A percentile compares a stretch with the other conserved stretches of the same genome.
Evolutionary conservation across 2,888 invertebrate species (phyloP).

Genomic region (Nasonovia ribisnigri): DNA sequence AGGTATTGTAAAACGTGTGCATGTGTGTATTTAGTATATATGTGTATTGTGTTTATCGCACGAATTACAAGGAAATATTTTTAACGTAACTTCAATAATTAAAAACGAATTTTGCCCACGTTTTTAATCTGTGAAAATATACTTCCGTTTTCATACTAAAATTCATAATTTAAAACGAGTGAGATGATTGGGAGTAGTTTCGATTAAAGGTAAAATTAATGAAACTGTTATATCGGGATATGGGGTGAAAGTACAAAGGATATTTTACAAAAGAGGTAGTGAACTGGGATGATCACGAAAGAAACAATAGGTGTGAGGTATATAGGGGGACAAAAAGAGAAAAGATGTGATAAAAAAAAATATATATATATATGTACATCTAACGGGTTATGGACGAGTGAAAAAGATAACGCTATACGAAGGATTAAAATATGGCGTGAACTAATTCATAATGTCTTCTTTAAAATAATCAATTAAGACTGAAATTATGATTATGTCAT

Average conservation of each 20-base stretch:
- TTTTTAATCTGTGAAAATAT: background rate
- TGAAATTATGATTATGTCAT: slow-evolving; percentile 39
- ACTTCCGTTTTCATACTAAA: background rate
- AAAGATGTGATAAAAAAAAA: slow-evolving; percentile 31
- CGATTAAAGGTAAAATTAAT: slow-evolving; percentile 47
- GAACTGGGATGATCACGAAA: slow-evolving; percentile 45
- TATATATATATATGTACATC: background rate
- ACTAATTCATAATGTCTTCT: slow-evolving; percentile 28
- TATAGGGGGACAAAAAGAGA: slow-evolving; percentile 20
- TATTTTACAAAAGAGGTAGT: slow-evolving; percentile 45
- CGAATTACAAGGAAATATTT: background rate
- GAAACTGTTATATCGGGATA: slow-evolving; percentile 31
- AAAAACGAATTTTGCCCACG: background rate
- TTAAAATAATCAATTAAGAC: slow-evolving; percentile 31
- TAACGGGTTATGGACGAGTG: background rate
- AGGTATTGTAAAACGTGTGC: background rate
- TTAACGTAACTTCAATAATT: slow-evolving; percentile 25
- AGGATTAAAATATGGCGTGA: slow-evolving; percentile 6
- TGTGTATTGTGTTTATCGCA: background rate
- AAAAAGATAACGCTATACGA: slow-evolving; percentile 34
- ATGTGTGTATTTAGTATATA: background rate
- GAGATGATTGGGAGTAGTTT: slow-evolving; percentile 32
- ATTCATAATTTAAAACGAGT: slow-evolving; percentile 46
- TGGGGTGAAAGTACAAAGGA: slow-evolving; percentile 42
- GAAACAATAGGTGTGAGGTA: slow-evolving; percentile 3